Evolutionary conservation across 2,888 invertebrate species (phyloP), one percentile per base, ranked within the genome.

Genomic region (Oxyscelio sp.): DNA sequence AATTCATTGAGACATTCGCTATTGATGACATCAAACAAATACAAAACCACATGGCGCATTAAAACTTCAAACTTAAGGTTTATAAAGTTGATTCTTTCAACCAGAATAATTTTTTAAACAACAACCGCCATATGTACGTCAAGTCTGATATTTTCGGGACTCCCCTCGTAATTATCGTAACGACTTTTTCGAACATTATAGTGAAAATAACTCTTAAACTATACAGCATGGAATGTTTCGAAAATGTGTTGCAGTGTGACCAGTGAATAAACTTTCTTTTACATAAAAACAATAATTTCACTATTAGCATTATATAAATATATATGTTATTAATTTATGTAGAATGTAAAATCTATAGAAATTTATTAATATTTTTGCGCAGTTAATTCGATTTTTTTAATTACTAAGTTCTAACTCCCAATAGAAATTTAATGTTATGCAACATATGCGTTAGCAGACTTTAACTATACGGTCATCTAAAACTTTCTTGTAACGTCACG

Each of bases 141-240:
- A n/a, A n/a, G n/a, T n/a, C n/a, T n/a, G n/a, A n/a, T n/a, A n/a
- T n/a, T n/a, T n/a, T n/a, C n/a, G n/a, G n/a, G n/a, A n/a, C n/a
- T n/a, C n/a, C n/a, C n/a, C n/a, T n/a, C n/a, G n/a, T 73, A 68
- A 73, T 77, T 71, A 83, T 59, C 59, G 43, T 31, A 73, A 73
- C 65, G 59, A 66, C 43, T 73, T 73, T 68, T 52, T 50, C 40
- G 13, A 43, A 11, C 22, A 22, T 65, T 17, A 48, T 52, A 45
- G 40, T 11, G 13, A 22, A 38, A 34, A 75, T 40, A 65, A 54
- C 56, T 45, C 45, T 27, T 15, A 22, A 31, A 1, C 22, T 9
- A 2, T 9, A 11, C 31, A 71, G 27, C 11, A 8, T 21, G 8
- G 22, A 11, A 48, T 40, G 2, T 8, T 27, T n/a, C 40, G 13